Evolutionary conservation across 2,888 invertebrate genomes (phyloP).

Genomic region (Dascillus cervinus): DNA sequence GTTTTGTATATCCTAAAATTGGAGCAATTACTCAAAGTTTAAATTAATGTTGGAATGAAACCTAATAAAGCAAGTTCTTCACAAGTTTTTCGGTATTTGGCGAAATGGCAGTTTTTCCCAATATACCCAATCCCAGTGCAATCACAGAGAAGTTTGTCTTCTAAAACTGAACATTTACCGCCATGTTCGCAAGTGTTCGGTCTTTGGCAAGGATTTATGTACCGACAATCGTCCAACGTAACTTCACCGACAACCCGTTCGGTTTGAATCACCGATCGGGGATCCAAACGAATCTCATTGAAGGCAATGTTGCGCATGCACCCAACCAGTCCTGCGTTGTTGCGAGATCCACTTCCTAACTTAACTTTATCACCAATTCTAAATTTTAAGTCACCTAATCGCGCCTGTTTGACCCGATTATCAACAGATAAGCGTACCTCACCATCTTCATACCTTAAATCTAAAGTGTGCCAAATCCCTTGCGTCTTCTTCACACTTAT

Average conservation of each 20-base stretch:
- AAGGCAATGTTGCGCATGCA: constrained; percentile 86
- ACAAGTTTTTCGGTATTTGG: constrained; percentile 83
- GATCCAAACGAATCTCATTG: constrained; percentile 73
- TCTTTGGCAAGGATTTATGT: constrained; percentile 80
- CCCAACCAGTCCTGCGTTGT: constrained; percentile 74
- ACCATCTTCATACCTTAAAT: constrained; percentile 67
- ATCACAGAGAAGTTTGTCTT: constrained; percentile 81
- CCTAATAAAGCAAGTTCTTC: constrained; percentile 82
- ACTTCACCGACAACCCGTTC: constrained; percentile 82
- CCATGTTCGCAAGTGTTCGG: constrained; percentile 91
- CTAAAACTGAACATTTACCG: constrained; percentile 82
- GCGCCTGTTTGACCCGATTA: constrained; percentile 60
- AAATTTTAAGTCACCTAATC: constrained; percentile 36
- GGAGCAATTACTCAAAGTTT: neutral
- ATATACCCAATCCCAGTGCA: constrained; percentile 86
- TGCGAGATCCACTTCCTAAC: constrained; percentile 72
- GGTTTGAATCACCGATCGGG: constrained; percentile 68
- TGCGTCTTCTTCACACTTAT: constrained; percentile 75
- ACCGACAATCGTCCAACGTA: constrained; percentile 81
- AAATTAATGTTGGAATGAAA: too few relatives aligned
- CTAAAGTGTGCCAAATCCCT: constrained; percentile 77
- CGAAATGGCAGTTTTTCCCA: constrained; percentile 92
- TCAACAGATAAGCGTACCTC: constrained; percentile 70
- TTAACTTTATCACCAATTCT: constrained; percentile 42
- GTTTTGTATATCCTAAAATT: constrained; percentile 63